Conservation (phyloP, 2,888 invertebrate genomes). For the Rhaphigaster nebulosa region DNA sequence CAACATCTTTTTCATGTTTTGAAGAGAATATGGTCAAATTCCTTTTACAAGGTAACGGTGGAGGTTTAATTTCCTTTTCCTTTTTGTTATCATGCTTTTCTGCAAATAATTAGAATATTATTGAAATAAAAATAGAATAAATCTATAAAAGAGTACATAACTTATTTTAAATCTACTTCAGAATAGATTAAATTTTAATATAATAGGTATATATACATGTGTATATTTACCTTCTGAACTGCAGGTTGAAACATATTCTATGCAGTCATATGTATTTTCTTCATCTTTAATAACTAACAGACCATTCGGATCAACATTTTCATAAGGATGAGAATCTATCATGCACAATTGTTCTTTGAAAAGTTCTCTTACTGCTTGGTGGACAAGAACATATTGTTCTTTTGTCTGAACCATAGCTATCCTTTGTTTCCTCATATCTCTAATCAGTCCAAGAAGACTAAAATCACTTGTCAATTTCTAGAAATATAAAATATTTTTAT, state of each 20-base stretch:
- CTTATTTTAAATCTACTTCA: not conserved
- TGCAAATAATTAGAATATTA: slow-evolving; percentile 61
- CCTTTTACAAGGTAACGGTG: slow-evolving; percentile 67
- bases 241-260: slow-evolving; percentile 64
- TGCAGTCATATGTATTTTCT: slow-evolving; percentile 67
- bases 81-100: slow-evolving; percentile 66
- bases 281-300: slow-evolving; percentile 67
- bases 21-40: slow-evolving; percentile 65
- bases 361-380: slow-evolving; percentile 71
- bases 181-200: not conserved
- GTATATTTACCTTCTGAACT: slow-evolving; percentile 64
- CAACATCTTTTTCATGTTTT: slow-evolving; percentile 68
- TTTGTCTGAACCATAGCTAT: slow-evolving; percentile 72
- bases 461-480: slow-evolving; percentile 71
- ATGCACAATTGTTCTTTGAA: slow-evolving; percentile 72
- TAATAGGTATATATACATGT: not conserved
- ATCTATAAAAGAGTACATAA: not conserved
- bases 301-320: slow-evolving; percentile 70
- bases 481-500: slow-evolving; percentile 62
- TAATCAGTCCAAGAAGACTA: slow-evolving; percentile 71
- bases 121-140: not conserved
- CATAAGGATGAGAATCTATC: slow-evolving; percentile 73
- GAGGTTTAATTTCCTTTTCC: slow-evolving; percentile 65
- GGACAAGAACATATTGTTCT: slow-evolving; percentile 74
- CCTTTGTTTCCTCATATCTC: slow-evolving; percentile 72